Evolutionary conservation across 2,113 vertebrate species (phyloP).

Genomic region (Rhombomys opimus): DNA sequence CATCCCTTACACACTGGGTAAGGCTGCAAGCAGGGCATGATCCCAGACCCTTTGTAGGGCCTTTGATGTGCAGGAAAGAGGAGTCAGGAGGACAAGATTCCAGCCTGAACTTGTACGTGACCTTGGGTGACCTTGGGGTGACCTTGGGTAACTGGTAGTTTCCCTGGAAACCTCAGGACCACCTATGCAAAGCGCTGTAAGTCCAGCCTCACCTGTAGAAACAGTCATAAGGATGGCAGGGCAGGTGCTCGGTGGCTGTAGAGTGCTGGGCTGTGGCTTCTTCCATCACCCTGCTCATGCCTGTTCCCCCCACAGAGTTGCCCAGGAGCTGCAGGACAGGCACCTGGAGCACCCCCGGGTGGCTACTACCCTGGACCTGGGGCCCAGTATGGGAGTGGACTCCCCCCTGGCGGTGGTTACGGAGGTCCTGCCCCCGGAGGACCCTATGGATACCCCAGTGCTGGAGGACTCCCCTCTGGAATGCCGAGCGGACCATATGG

Average conservation of each 20-base stretch:
- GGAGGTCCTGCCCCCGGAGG: conserved; percentile 85
- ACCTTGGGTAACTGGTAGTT: not conserved
- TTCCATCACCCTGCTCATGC: not conserved
- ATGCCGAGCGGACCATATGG: conserved; percentile 84
- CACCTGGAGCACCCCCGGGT: conserved; percentile 83
- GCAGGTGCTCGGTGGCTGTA: not conserved
- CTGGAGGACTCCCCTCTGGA: conserved; percentile 77
- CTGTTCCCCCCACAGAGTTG: conserved; percentile 86
- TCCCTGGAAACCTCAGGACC: not conserved
- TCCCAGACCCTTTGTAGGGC: not conserved
- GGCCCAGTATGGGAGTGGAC: conserved; percentile 86
- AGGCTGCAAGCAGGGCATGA: not conserved
- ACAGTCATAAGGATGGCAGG: not conserved
- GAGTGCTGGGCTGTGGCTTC: not conserved
- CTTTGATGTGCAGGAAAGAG: not conserved
- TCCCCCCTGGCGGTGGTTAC: conserved; percentile 78
- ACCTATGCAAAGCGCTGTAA: not conserved
- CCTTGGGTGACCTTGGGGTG: not conserved
- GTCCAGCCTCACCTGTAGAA: not conserved
- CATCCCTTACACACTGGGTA: not conserved
- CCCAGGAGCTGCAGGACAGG: conserved; percentile 86
- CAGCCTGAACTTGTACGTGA: not conserved
- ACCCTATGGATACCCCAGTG: conserved; percentile 79
- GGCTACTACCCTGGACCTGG: conserved; percentile 81
- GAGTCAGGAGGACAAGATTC: not conserved